A percentile compares a stretch with the other conserved stretches of the same genome.
Evolutionary conservation across 2,888 invertebrate genomes (phyloP).

Genomic region (Tenthredo mesomela): DNA sequence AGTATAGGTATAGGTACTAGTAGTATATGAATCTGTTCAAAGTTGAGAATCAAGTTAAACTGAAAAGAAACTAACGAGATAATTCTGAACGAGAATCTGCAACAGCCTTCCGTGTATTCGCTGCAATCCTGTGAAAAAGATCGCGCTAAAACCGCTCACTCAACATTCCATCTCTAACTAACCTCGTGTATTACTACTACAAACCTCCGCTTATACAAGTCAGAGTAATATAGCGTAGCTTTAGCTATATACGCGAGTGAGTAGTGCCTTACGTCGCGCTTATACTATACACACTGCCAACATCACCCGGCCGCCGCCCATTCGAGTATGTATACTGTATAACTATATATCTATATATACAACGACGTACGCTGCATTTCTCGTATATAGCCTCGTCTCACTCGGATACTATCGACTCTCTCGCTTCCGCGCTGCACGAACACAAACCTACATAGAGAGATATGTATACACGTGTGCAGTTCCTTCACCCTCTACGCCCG

Average conservation of each 20-base stretch:
- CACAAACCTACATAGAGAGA: conserved; percentile 21
- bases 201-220: background rate
- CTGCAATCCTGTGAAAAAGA: conserved; percentile 10
- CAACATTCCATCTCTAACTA: conserved; percentile 53
- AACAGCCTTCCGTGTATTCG: conserved; percentile 31
- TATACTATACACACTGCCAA: conserved; percentile 29
- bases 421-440: conserved; percentile 20
- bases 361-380: conserved; percentile 29
- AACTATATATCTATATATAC: background rate
- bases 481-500: conserved; percentile 43
- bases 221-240: conserved; percentile 6
- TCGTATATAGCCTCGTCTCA: conserved; percentile 3
- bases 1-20: too few species aligned
- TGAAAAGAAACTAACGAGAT: conserved; percentile 17
- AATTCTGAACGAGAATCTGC: background rate
- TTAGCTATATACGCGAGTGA: background rate
- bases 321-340: background rate
- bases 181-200: conserved; percentile 47
- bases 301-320: conserved; percentile 35
- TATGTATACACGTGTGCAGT: conserved; percentile 45
- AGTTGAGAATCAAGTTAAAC: conserved; percentile 12
- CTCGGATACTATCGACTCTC: background rate
- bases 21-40: background rate
- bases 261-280: background rate
- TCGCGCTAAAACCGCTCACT: conserved; percentile 47